phyloP scores from a whole-genome alignment of 2,888 invertebrate genomes.

The Argyresthia albistria region DNA sequence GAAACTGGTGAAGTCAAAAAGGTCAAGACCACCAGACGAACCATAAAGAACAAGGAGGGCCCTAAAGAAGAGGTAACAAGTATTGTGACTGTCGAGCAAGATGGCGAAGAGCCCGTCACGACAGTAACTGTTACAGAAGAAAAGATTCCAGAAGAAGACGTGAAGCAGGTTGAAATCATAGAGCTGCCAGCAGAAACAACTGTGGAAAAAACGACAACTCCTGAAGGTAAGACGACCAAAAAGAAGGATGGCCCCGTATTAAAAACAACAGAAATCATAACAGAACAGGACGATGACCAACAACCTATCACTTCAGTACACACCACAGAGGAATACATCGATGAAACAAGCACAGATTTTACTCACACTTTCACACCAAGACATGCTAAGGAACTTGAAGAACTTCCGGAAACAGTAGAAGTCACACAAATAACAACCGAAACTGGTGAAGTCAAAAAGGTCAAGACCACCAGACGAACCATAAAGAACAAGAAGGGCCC shows the following conservation, averaged over 20 bases:
- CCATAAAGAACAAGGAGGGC: slow-evolving; percentile 15
- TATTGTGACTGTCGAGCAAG: slow-evolving; percentile 20
- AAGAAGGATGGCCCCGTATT: slow-evolving; percentile 13
- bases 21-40: slow-evolving; percentile 13
- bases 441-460: slow-evolving; percentile 26
- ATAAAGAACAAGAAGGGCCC: slow-evolving; percentile 25
- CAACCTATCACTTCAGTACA: slow-evolving; percentile 24
- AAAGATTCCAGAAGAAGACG: slow-evolving; percentile 9
- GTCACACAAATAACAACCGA: slow-evolving; percentile 46
- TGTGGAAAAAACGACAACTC: not conserved
- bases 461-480: slow-evolving; percentile 18
- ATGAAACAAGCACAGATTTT: slow-evolving; percentile 16
- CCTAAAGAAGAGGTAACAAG: slow-evolving; percentile 18
- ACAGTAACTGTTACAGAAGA: slow-evolving; percentile 16
- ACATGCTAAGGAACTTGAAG: slow-evolving; percentile 16
- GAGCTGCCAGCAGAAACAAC: slow-evolving; percentile 21
- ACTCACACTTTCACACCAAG: slow-evolving; percentile 19
- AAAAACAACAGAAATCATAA: slow-evolving; percentile 46
- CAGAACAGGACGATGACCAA: slow-evolving; percentile 43
- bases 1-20: slow-evolving; percentile 15
- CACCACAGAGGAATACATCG: slow-evolving; percentile 22
- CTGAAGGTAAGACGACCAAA: slow-evolving; percentile 16
- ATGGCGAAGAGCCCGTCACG: slow-evolving; percentile 12
- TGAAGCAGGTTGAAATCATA: slow-evolving; percentile 5
- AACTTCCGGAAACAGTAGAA: slow-evolving; percentile 19